Evolutionary conservation across 2,113 vertebrate genomes (phyloP).

Genomic region (Pelusios castaneus): DNA sequence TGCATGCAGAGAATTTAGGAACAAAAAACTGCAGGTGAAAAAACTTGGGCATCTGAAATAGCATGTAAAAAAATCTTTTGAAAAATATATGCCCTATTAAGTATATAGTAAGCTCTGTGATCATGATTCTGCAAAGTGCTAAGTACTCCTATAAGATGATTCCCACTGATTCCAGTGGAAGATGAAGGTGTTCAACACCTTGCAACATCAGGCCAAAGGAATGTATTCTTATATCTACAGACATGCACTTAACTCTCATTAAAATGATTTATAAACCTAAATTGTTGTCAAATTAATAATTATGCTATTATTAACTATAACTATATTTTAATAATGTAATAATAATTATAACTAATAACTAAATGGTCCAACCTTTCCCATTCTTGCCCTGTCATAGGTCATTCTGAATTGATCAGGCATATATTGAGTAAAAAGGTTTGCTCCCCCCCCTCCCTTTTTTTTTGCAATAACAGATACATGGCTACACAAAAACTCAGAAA

Average conservation of each 20-base stretch:
- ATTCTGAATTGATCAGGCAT: background rate
- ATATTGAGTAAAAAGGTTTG: background rate
- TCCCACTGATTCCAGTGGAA: background rate
- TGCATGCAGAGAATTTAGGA: background rate
- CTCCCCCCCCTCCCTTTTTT: too few species aligned
- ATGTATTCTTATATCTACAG: background rate
- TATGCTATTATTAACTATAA: too few species aligned
- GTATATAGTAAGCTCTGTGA: fast-evolving
- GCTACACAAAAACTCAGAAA: background rate
- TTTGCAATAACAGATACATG: background rate
- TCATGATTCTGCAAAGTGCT: background rate
- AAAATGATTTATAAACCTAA: background rate
- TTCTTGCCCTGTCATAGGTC: background rate
- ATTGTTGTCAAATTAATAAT: fast-evolving
- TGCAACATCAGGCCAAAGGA: background rate
- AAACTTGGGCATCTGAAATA: background rate
- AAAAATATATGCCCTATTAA: background rate
- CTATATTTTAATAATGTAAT: too few species aligned
- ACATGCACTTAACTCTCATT: background rate
- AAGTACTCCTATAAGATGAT: background rate
- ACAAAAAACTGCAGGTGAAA: background rate
- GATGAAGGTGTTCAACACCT: background rate
- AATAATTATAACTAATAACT: too few species aligned
- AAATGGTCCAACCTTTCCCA: background rate
- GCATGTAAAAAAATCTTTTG: background rate